These are phyloP conservation scores for Proteles cristata DNA, from an alignment of 2,113 vertebrate species.

Conservation along the genomic window DNA sequence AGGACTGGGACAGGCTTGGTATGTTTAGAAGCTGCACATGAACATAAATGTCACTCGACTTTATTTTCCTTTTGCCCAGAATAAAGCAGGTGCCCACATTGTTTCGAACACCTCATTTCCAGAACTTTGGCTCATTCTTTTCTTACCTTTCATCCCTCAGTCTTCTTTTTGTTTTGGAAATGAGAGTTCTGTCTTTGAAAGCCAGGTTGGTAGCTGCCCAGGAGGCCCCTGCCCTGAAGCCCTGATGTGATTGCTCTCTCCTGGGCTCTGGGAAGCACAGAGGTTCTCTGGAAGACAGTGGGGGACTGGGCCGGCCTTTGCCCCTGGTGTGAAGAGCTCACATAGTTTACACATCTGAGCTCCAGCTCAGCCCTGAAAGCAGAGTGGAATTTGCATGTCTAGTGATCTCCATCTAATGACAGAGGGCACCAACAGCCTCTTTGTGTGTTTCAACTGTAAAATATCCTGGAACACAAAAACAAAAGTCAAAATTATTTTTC, in stretches of 20 bases:
- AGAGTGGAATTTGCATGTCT: neutral
- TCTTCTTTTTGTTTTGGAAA: neutral
- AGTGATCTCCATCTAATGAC: neutral
- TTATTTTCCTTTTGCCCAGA: neutral
- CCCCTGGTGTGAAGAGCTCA: neutral
- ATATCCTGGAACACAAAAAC: neutral
- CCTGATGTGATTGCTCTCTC: too few relatives aligned
- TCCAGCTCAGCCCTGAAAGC: neutral
- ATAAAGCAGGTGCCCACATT: neutral
- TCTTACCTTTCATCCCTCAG: neutral
- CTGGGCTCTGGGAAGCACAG: neutral
- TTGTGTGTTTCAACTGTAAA: neutral
- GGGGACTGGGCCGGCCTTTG: neutral
- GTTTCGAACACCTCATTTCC: neutral
- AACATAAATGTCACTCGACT: neutral
- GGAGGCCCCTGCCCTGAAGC: neutral
- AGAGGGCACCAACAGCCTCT: neutral
- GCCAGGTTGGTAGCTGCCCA: neutral
- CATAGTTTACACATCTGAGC: neutral
- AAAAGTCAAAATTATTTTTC: neutral
- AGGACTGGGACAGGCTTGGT: neutral
- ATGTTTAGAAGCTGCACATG: neutral
- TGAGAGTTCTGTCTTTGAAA: neutral
- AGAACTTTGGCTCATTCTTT: neutral
- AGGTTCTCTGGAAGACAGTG: neutral